Base-by-base conservation (phyloP, 2,113 vertebrate genomes). In the Misgurnus mizolepis region DNA sequence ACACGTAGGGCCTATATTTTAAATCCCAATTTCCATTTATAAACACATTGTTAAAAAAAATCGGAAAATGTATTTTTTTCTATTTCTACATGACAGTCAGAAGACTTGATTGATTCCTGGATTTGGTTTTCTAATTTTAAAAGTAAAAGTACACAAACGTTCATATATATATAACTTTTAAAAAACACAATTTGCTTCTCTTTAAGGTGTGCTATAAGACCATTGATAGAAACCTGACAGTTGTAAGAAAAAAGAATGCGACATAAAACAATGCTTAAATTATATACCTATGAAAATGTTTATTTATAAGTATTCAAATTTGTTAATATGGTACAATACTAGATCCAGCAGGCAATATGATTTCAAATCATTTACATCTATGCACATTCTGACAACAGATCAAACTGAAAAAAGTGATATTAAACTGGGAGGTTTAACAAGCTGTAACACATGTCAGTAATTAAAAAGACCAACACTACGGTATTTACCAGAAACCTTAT, bases 301-400 rank as follows among this genome's bases (percentile, higher is more conserved):
- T 53, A 47, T 79, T 72, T 60, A 66, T 66, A 75, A 47, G 56
- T 71, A 4, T 27, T 75, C 55, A 49, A 49, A 22, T 75, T 45
- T 62, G 18, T 8, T 49, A 75, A 34, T 34, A 34, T 15, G 49
- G 18, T 64, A 64, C 62, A 75, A 58, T n/a, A 15, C 60, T 61
- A 55, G 66, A 83, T 55, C 68, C 55, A 84, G 64, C n/a, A 65
- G 47, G 22, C 43, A 49, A 71, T 55, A 34, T 40, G 10, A 76
- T 67, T 65, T 76, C 7, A 40, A 41, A 65, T 66, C 40, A 69
- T 65, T 60, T 64, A 70, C 47, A 49, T 43, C 22, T 39, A 66
- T 66, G 69, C 49, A 74, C 39, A 53, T 58, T 69, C 39, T 45
- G 40, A 80, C n/a, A 66, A 77, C 53, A 61, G 34, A 45, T 43